phyloP scores from a whole-genome alignment of 2,113 vertebrate species.

The Murina feae region DNA sequence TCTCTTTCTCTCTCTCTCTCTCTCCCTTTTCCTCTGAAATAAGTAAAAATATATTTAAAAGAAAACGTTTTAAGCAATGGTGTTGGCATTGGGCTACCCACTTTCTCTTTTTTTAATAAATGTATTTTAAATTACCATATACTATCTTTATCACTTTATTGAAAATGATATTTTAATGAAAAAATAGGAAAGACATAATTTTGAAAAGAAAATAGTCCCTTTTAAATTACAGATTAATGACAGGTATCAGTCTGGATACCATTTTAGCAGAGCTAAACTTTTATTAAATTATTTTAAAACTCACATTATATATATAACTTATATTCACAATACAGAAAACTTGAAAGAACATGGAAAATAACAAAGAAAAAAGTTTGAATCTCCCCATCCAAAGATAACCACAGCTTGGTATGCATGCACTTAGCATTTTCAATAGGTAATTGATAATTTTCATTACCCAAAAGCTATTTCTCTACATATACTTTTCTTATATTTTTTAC shows the following conservation, averaged over 20 bases:
- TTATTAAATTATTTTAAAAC: constrained; percentile 54
- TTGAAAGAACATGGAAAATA: constrained; percentile 9
- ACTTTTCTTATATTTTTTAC: not conserved
- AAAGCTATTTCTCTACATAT: not conserved
- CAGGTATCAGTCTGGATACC: constrained; percentile 36
- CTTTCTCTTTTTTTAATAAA: constrained; percentile 28
- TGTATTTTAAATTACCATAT: constrained; percentile 39
- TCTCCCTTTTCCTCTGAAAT: too few species aligned
- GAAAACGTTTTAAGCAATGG: constrained; percentile 19
- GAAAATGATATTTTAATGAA: constrained; percentile 47
- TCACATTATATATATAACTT: constrained; percentile 60
- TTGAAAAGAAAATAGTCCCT: constrained; percentile 41
- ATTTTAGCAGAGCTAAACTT: constrained; percentile 48
- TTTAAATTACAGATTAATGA: constrained; percentile 53
- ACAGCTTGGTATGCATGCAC: not conserved
- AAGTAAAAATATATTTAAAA: too few species aligned
- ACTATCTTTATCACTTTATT: constrained; percentile 43
- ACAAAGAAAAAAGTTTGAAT: not conserved
- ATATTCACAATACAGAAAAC: constrained; percentile 26
- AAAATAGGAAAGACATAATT: constrained; percentile 49
- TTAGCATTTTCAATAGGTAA: constrained; percentile 20
- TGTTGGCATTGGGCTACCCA: not conserved
- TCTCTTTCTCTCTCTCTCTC: too few species aligned
- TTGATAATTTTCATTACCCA: constrained; percentile 23
- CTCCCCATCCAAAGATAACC: constrained; percentile 12